Evolutionary conservation across 2,888 invertebrate species (phyloP).

Genomic region (Eledona agricola): DNA sequence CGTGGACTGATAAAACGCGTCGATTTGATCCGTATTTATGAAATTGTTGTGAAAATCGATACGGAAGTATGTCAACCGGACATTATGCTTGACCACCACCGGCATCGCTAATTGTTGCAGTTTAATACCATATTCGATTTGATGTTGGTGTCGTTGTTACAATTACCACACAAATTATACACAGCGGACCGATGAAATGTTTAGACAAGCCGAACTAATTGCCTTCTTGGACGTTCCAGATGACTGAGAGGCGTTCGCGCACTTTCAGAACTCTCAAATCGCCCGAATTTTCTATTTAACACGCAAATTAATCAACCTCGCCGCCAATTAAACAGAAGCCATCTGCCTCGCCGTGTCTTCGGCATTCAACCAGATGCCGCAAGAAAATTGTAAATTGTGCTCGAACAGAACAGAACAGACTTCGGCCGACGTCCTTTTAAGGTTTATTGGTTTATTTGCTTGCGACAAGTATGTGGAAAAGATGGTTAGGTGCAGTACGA

Average conservation of each 20-base stretch:
- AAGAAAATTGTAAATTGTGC: too few species aligned
- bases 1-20: too few species aligned
- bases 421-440: constrained; percentile 13
- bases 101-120: constrained; percentile 31
- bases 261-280: too few species aligned
- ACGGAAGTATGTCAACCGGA: constrained; percentile 39
- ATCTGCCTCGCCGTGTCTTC: too few species aligned
- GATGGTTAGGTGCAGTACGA: constrained; percentile 44
- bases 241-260: constrained; percentile 5
- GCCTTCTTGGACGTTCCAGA: constrained; percentile 9
- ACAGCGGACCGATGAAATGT: constrained; percentile 15
- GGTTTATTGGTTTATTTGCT: constrained; percentile 28
- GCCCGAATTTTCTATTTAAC: too few species aligned
- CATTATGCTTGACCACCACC: constrained; percentile 33
- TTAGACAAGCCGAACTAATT: constrained; percentile 13
- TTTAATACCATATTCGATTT: constrained; percentile 28
- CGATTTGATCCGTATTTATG: constrained; percentile 8
- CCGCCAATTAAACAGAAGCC: too few species aligned
- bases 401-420: too few species aligned
- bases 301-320: too few species aligned
- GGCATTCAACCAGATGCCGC: constrained; percentile 14
- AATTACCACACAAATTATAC: constrained; percentile 14
- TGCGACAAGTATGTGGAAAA: constrained; percentile 28
- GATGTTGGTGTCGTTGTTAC: constrained; percentile 16
- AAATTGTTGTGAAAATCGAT: constrained; percentile 11